A percentile compares a stretch with the other conserved stretches of the same genome.
Evolutionary conservation across 2,113 vertebrate species (phyloP).

Genomic region (Phaethornis superciliosus): DNA sequence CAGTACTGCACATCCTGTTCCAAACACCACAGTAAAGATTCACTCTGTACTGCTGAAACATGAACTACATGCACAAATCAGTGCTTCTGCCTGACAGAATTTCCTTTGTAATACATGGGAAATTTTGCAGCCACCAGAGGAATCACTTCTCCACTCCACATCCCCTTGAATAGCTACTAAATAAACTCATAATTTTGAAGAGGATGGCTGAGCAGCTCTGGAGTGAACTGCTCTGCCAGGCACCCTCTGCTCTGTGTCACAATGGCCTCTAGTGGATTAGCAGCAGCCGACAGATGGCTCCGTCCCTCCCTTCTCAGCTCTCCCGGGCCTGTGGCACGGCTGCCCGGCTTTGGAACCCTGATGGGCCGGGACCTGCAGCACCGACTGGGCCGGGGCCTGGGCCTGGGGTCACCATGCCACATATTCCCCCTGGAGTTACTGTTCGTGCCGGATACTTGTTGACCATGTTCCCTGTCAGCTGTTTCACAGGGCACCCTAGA

Average conservation of each 20-base stretch:
- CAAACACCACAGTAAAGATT: background rate
- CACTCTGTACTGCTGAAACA: background rate
- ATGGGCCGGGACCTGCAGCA: too few relatives aligned
- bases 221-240: background rate
- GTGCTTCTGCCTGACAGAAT: background rate
- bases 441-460: conserved; percentile 77
- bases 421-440: conserved; percentile 84
- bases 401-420: too few relatives aligned
- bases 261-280: conserved; percentile 86
- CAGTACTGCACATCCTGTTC: background rate
- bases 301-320: conserved; percentile 73
- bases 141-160: background rate
- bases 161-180: background rate
- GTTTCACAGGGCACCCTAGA: conserved; percentile 85
- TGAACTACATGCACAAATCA: background rate
- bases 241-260: conserved; percentile 69
- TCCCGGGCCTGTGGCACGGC: conserved; percentile 85
- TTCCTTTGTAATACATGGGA: background rate
- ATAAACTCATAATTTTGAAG: background rate
- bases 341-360: background rate
- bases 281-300: conserved; percentile 85
- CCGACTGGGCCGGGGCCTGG: too few relatives aligned
- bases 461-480: conserved; percentile 85
- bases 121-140: conserved; percentile 12
- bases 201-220: background rate